phyloP scores from a whole-genome alignment of 2,797 vertebrate species.

The Sphenopsis melanotis region DNA sequence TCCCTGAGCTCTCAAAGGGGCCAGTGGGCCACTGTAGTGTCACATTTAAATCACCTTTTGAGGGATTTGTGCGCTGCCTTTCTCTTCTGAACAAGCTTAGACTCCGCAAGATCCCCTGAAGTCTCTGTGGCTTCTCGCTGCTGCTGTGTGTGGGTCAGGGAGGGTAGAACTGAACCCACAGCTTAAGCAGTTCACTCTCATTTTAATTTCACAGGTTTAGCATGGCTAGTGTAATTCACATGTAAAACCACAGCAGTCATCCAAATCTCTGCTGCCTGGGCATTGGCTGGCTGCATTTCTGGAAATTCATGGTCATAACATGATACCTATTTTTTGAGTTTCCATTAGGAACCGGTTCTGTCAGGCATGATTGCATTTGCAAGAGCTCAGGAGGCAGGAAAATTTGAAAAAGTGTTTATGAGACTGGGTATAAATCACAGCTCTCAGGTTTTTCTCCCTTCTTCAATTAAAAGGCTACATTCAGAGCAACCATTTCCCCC shows the following conservation, averaged over 20 bases:
- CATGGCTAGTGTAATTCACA: not conserved
- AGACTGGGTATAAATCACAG: slow-evolving; percentile 18
- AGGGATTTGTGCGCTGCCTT: not conserved
- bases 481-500: not conserved
- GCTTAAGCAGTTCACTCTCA: slow-evolving; percentile 2
- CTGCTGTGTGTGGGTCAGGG: not conserved
- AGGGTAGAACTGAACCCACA: not conserved
- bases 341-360: slow-evolving; percentile 54
- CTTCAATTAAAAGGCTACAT: slow-evolving; percentile 17
- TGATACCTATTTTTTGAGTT: slow-evolving; percentile 45
- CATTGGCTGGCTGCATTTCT: slow-evolving; percentile 53
- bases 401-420: slow-evolving; percentile 49
- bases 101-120: not conserved
- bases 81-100: not conserved
- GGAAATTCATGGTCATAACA: slow-evolving; percentile 52
- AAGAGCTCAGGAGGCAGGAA: slow-evolving; percentile 51
- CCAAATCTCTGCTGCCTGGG: slow-evolving; percentile 20
- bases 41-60: not conserved
- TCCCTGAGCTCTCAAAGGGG: not conserved
- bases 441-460: not conserved
- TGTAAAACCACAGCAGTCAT: slow-evolving; percentile 25
- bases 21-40: not conserved
- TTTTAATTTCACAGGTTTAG: slow-evolving; percentile 30
- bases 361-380: not conserved
- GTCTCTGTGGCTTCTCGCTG: not conserved